Percentiles rank a stretch among this genome's conserved stretches.
Conservation (phyloP, 2,888 invertebrate species). For the Drosophila hamatofila region DNA sequence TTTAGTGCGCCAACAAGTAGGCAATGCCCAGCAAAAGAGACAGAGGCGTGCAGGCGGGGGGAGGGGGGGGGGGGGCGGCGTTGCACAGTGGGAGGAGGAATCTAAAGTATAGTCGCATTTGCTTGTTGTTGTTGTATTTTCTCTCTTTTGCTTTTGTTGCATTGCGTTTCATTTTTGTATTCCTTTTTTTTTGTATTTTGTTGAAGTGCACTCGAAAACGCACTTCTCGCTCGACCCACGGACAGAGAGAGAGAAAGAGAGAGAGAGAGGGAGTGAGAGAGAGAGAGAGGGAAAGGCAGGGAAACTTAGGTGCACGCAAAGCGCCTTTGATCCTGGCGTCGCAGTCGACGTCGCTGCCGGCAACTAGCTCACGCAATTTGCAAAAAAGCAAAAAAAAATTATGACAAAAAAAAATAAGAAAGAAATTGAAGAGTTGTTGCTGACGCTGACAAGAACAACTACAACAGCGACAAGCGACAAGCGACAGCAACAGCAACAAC, state of each 20-base stretch:
- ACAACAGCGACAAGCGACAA: conserved; percentile 29
- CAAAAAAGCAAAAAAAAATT: conserved; percentile 42
- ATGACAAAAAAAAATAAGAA: conserved; percentile 14
- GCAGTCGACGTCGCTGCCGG: conserved; percentile 38
- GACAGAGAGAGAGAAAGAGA: background rate
- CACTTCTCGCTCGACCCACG: conserved; percentile 63
- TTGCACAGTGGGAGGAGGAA: background rate
- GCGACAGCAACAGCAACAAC: conserved; percentile 18
- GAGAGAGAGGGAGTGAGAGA: background rate
- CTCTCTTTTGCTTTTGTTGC: conserved; percentile 58
- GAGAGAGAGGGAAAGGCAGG: background rate
- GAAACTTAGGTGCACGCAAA: conserved; percentile 63
- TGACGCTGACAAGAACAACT: conserved; percentile 39
- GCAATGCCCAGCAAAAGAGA: conserved; percentile 68
- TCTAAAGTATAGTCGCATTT: background rate
- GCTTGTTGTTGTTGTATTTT: conserved; percentile 2
- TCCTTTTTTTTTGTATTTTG: conserved; percentile 17
- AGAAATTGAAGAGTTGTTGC: conserved; percentile 56
- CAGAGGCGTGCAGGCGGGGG: background rate
- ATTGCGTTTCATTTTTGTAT: conserved; percentile 58
- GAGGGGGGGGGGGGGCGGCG: background rate
- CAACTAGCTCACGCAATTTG: conserved; percentile 79
- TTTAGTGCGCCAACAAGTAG: conserved; percentile 83
- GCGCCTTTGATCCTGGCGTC: conserved; percentile 77
- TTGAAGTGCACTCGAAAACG: conserved; percentile 78